phyloP scores from a whole-genome alignment of 2,888 invertebrate species.

The Peribatodes rhomboidaria region DNA sequence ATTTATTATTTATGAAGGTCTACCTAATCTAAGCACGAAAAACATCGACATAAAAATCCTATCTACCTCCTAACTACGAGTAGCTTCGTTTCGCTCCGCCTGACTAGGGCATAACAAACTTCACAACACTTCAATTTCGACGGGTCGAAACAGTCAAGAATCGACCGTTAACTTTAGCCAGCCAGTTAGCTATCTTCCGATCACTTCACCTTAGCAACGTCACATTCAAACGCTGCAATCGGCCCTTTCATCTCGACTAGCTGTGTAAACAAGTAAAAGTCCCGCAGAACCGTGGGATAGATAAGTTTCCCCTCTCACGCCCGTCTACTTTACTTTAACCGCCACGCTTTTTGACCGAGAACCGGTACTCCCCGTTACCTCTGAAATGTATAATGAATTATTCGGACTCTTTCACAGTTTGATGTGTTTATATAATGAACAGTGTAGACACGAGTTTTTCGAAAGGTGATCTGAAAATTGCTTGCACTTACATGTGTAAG shows the following conservation, averaged over 20 bases:
- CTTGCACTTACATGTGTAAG: conserved; percentile 14
- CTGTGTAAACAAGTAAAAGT: conserved; percentile 52
- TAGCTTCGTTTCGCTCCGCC: too few relatives aligned
- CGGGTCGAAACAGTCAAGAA: neutral
- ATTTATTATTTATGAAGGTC: too few relatives aligned
- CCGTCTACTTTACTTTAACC: conserved; percentile 49
- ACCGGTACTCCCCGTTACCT: conserved; percentile 62
- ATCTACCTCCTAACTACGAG: too few relatives aligned
- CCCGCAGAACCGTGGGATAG: conserved; percentile 49
- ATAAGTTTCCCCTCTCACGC: conserved; percentile 42
- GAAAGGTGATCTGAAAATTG: conserved; percentile 33
- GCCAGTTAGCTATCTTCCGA: conserved; percentile 13
- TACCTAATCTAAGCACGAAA: too few relatives aligned
- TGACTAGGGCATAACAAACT: neutral
- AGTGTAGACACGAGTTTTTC: conserved; percentile 27
- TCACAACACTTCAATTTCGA: neutral
- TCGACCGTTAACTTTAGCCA: conserved; percentile 3
- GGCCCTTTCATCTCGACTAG: conserved; percentile 51
- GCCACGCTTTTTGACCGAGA: conserved; percentile 66
- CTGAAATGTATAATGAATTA: conserved; percentile 37
- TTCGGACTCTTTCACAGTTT: conserved; percentile 47
- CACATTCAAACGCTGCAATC: conserved; percentile 41
- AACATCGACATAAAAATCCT: too few relatives aligned
- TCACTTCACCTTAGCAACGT: conserved; percentile 25
- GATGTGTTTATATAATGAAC: conserved; percentile 45